Evolutionary conservation across 2,797 vertebrate species (phyloP).

Genomic region (Manis javanica): DNA sequence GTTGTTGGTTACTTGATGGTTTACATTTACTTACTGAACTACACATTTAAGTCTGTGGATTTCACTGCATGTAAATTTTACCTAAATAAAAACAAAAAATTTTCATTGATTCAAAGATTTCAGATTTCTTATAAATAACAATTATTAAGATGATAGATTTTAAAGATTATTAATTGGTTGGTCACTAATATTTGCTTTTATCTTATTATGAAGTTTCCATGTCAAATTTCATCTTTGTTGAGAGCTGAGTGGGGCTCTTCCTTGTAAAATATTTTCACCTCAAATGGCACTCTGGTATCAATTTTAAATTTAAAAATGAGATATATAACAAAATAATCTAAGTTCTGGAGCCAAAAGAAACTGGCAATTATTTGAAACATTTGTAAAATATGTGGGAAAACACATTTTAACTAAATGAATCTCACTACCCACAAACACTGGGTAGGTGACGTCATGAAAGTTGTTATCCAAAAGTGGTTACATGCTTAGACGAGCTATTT

Average conservation of each 20-base stretch:
- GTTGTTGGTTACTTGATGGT: not conserved
- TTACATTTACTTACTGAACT: not conserved
- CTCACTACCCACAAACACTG: not conserved
- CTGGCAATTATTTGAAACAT: not conserved
- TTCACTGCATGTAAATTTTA: not conserved
- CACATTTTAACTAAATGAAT: not conserved
- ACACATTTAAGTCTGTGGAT: not conserved
- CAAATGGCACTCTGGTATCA: not conserved
- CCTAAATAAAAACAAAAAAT: not conserved
- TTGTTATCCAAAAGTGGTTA: not conserved
- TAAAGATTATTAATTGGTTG: not conserved
- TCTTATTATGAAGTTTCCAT: not conserved
- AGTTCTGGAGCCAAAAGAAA: not conserved
- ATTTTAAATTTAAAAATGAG: constrained; percentile 20
- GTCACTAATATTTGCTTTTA: not conserved
- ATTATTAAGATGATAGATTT: not conserved
- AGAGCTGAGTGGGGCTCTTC: not conserved
- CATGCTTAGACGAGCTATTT: not conserved
- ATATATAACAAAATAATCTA: not conserved
- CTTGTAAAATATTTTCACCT: constrained; percentile 7
- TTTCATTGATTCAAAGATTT: not conserved
- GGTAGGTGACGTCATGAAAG: not conserved
- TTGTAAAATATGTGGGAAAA: not conserved
- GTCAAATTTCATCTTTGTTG: constrained; percentile 27
- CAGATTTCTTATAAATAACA: not conserved